Conservation (phyloP, 2,797 vertebrate species). For the Rachycentron canadum region DNA sequence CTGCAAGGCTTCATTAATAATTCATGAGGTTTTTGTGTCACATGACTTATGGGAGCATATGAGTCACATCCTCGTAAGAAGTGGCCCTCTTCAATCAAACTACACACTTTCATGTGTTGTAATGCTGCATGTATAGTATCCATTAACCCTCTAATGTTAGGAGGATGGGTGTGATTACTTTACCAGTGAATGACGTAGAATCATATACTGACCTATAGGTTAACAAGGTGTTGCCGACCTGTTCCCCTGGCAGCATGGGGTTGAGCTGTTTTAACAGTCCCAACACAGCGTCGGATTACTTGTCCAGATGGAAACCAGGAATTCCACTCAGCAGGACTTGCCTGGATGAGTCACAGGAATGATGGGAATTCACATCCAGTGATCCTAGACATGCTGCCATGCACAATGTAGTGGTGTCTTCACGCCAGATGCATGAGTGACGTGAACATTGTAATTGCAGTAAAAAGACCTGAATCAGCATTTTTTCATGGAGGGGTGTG, state of each 20-base stretch:
- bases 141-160: slow-evolving; percentile 5
- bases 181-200: neutral
- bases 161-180: neutral
- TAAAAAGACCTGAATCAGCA: slow-evolving; percentile 61
- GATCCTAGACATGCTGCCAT: slow-evolving; percentile 41
- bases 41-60: slow-evolving; percentile 74
- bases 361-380: slow-evolving; percentile 66
- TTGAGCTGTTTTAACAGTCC: neutral
- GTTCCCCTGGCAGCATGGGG: neutral
- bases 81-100: slow-evolving; percentile 10
- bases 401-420: slow-evolving; percentile 27
- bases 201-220: neutral
- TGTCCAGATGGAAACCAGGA: slow-evolving; percentile 71
- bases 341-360: slow-evolving; percentile 76
- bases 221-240: slow-evolving; percentile 6
- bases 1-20: slow-evolving; percentile 61
- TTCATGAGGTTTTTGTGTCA: slow-evolving; percentile 62
- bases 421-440: slow-evolving; percentile 35
- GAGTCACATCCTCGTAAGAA: slow-evolving; percentile 68
- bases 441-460: slow-evolving; percentile 7
- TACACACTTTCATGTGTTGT: neutral
- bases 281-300: slow-evolving; percentile 52
- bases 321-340: slow-evolving; percentile 64
- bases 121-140: neutral
- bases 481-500: slow-evolving; percentile 15